Percentiles rank a stretch among this genome's conserved stretches.
Conservation (phyloP, 2,888 invertebrate species). For the Spialia ferax region DNA sequence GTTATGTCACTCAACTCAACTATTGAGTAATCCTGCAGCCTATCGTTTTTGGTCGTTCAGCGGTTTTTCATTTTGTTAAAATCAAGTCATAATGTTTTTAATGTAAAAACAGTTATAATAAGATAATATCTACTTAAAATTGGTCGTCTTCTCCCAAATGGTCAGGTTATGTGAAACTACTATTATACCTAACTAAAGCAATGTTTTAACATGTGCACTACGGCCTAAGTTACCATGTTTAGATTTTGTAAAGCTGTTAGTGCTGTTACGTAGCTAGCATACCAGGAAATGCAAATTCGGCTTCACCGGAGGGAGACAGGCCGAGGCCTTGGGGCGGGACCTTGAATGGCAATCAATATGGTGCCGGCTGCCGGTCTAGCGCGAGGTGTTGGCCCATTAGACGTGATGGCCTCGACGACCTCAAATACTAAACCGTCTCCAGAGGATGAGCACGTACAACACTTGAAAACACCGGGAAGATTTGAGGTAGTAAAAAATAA, state of each 20-base stretch:
- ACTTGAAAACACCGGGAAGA: no score
- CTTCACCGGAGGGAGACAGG: background rate
- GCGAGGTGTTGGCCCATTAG: slow-evolving; percentile 20
- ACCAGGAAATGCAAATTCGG: slow-evolving; percentile 14
- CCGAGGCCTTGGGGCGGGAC: slow-evolving; percentile 42
- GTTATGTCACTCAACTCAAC: background rate
- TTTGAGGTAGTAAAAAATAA: no score
- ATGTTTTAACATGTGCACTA: no score
- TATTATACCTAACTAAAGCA: no score
- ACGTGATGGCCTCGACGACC: slow-evolving; percentile 1
- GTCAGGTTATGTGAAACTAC: no score
- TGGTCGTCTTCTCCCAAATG: no score
- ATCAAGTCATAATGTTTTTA: no score
- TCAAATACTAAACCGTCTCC: background rate
- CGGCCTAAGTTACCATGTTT: background rate
- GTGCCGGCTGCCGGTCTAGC: slow-evolving; percentile 20
- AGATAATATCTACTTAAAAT: no score
- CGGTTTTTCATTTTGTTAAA: no score
- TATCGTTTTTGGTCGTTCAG: no score
- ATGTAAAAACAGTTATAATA: no score
- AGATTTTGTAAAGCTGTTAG: background rate
- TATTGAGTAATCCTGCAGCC: no score
- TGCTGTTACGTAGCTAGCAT: background rate
- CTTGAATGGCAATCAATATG: slow-evolving; percentile 68
- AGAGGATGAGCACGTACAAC: background rate